Conservation (phyloP, 2,888 invertebrate genomes). For the Chloromyia formosa region DNA sequence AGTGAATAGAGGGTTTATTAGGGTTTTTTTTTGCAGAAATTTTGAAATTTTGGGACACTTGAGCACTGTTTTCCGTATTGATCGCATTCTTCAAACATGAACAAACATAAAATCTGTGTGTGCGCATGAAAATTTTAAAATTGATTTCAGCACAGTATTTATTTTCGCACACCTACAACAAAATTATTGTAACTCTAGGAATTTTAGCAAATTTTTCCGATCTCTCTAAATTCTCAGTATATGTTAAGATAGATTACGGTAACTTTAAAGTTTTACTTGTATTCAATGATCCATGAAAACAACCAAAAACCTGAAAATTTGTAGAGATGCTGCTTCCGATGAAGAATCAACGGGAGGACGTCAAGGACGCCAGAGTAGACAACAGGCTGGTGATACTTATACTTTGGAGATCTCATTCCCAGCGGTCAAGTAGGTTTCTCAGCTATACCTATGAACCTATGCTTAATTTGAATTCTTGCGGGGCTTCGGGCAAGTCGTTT, state of each 20-base stretch:
- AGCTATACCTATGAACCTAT: not conserved
- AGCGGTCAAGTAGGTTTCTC: constrained; percentile 82
- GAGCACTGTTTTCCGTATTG: not conserved
- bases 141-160: constrained; percentile 33
- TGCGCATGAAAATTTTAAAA: constrained; percentile 25
- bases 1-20: constrained; percentile 63
- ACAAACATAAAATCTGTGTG: constrained; percentile 26
- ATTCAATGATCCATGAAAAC: no score
- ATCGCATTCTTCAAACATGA: not conserved
- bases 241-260: no score
- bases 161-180: constrained; percentile 29
- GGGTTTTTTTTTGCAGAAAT: not conserved
- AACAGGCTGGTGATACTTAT: constrained; percentile 86
- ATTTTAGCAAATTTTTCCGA: constrained; percentile 6
- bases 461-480: not conserved
- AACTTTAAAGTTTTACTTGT: no score
- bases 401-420: constrained; percentile 92
- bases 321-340: constrained; percentile 55
- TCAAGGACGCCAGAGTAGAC: constrained; percentile 78
- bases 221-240: not conserved
- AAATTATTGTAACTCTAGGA: constrained; percentile 28
- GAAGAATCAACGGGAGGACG: constrained; percentile 52
- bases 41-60: not conserved
- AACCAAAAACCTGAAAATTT: constrained; percentile 52
- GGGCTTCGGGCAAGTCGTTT: not conserved